Evolutionary conservation across 2,888 invertebrate genomes (phyloP), one percentile per base, ranked within the genome.

Genomic region (Eumerus sabulonum): DNA sequence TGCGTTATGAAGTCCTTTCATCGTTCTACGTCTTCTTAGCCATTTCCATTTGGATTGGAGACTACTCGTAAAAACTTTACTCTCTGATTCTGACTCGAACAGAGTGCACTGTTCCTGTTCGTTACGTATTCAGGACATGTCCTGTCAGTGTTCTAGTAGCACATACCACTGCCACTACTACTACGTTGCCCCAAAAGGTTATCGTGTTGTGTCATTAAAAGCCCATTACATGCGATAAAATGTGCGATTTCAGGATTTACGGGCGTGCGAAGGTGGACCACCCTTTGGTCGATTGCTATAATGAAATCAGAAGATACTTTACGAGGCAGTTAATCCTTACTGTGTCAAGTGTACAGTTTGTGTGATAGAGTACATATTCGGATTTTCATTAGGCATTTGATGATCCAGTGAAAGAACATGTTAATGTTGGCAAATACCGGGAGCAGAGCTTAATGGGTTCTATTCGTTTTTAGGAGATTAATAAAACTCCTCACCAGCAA

Each of bases 221-320:
- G 76, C 76, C 70, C 71, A 71, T 76, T 76, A 70, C 71, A 71
- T 51, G 64, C 64, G 64, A 71, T 70, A 66, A 70, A 76, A 76
- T 51, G 66, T 70, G 64, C 76, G 59, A 71, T 66, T 70, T 66
- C 64, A 76, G 64, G 27, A 70, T 76, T 76, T 76, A 57, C 27
- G 27, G 7, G 7, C 27, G 27, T 27, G 7, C 27, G 27, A 27
- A 27, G 27, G 27, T 27, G 7, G 2, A 27, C 27, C n/a, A 54
- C 35, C 27, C 17, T 44, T 9, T 35, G 18, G 14, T 14, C 2
- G 14, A 51, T 45, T 64, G 59, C 68, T 67, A 51, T 45, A 74
- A 74, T 2, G 59, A 76, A 70, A 64, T 66, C 53, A 45, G 59
- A 66, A 60, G 54, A 60, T 60, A 62, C 66, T 76, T 70, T 59